Percentiles rank a stretch among this genome's conserved stretches.
These are phyloP conservation scores for Otus sunia DNA, from an alignment of 2,113 vertebrate genomes.

Conservation along the genomic window DNA sequence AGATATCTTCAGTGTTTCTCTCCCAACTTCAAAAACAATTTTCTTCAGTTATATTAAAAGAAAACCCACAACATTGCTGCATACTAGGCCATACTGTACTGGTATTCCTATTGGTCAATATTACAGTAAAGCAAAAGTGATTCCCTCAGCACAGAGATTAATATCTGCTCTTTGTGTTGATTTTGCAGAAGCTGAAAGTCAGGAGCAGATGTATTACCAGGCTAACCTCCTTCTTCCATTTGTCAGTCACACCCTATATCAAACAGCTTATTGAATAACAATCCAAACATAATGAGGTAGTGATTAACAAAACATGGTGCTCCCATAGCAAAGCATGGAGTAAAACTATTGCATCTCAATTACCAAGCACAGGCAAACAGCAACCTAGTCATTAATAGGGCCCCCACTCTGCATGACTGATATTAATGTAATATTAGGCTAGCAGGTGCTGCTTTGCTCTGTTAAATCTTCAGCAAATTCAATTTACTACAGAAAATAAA, in stretches of 20 bases:
- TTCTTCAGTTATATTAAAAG: not conserved
- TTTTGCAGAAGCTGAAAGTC: not conserved
- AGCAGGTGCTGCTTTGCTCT: constrained; percentile 25
- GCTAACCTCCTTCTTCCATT: not conserved
- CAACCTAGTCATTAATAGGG: not conserved
- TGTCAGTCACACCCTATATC: not conserved
- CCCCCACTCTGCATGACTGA: not conserved
- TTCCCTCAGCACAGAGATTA: not conserved
- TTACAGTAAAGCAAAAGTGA: not conserved
- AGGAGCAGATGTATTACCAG: not conserved
- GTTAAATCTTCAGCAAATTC: constrained; percentile 11
- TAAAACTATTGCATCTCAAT: not conserved
- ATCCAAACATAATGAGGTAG: not conserved
- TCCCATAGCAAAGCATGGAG: not conserved
- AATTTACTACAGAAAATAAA: constrained; percentile 16
- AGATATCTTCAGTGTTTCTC: not conserved
- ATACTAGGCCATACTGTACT: not conserved
- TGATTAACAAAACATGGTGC: not conserved
- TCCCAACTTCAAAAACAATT: not conserved
- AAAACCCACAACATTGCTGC: not conserved
- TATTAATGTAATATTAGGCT: constrained; percentile 29
- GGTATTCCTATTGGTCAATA: not conserved
- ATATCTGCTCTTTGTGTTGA: not conserved
- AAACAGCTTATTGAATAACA: not conserved
- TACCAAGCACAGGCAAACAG: not conserved